Evolutionary conservation across 2,888 invertebrate species (phyloP), one percentile per base, ranked within the genome.

Genomic region (Drosophila sordidula): DNA sequence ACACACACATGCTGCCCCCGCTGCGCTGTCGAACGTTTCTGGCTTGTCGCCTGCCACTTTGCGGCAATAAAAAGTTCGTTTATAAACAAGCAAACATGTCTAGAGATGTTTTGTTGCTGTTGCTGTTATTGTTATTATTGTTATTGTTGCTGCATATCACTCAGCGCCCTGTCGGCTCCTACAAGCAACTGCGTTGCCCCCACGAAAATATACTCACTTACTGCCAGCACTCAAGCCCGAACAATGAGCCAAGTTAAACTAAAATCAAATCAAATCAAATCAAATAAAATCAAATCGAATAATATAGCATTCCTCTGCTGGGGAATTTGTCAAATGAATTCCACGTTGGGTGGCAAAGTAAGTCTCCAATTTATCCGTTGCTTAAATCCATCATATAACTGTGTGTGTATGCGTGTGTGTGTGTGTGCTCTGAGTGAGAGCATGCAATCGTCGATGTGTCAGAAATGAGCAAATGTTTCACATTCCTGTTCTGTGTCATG

Each of bases 21-120:
- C 39, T 47, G 55, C 25, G 45, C 51, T 62, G 72, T 52, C 42
- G 72, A 64, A 58, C 61, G 45, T 58, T 71, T 68, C 68, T 63
- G 74, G 76, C 82, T 82, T 83, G 81, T 83, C 81, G 81, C 73
- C 80, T 69, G 77, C 79, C 82, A 83, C 82, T 82, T 81, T 84
- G 79, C 59, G 79, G 86, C 86, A 85, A 86, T 84, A 86, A 83
- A 84, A 83, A 83, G 78, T 80, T 83, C 79, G 86, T 79, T 83
- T 85, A 81, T 83, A 83, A 84, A 83, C 79, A 80, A 80, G 78
- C 86, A 83, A 80, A 82, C 82, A 77, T 74, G 58, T 56, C 71
- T 63, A 54, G 74, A 64, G 67, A 69, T 74, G 76, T 72, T 59
- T 69, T 61, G 59, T 73, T 78, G 62, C 49, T 51, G 55, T 63